A percentile compares a stretch with the other conserved stretches of the same genome.
Evolutionary conservation across 53 echinoderm and acorn worm genomes (phyloP).

Genomic region (Paracentrotus lividus): DNA sequence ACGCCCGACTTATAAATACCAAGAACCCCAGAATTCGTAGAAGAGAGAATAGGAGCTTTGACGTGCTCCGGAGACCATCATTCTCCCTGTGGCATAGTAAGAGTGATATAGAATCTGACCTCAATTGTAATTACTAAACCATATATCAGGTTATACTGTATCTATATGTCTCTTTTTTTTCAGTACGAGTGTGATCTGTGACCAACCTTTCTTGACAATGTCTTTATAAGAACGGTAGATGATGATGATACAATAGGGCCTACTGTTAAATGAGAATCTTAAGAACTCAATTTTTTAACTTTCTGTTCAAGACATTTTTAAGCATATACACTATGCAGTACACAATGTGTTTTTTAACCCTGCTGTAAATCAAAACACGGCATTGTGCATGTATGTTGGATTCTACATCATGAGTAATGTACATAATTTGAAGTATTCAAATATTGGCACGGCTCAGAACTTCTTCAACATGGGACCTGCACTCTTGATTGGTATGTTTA

Average conservation of each 20-base stretch:
- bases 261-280: too few relatives aligned
- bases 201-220: background rate
- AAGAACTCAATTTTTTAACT: too few relatives aligned
- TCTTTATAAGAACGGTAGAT: too few relatives aligned
- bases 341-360: too few relatives aligned
- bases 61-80: background rate
- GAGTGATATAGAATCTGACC: background rate
- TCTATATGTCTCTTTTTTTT: background rate
- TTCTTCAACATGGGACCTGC: background rate
- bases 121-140: slow-evolving; percentile 2
- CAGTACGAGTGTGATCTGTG: background rate
- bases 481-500: background rate
- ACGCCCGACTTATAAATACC: background rate
- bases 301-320: too few relatives aligned
- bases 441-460: slow-evolving; percentile 6
- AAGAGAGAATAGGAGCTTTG: background rate
- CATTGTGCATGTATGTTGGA: background rate
- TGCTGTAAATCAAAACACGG: too few relatives aligned
- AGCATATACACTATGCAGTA: too few relatives aligned
- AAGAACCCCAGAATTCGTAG: background rate
- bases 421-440: background rate
- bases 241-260: too few relatives aligned
- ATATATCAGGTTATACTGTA: background rate
- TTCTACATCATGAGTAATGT: background rate
- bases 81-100: background rate